Base-by-base conservation (phyloP, 2,797 vertebrate genomes). In the Vultur gryphus region DNA sequence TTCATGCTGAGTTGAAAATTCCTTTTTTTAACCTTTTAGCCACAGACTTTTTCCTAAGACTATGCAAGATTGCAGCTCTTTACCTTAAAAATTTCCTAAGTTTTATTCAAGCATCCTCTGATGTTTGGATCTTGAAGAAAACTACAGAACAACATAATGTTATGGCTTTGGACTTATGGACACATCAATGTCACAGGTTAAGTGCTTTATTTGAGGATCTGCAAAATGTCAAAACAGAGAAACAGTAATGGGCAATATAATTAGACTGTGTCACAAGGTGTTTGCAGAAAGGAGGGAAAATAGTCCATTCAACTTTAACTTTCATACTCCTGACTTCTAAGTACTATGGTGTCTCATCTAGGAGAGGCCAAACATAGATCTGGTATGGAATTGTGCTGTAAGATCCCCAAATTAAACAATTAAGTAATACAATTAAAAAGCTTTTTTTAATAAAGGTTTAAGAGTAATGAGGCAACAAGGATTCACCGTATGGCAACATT, bases 391-490 rank as follows among this genome's bases (percentile, higher is more conserved):
- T 24, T 39, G 24, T 78, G 81, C 46, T 37, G 25, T 25, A 93
- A 90, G 58, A 70, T 54, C 43, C 28, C 11, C 57, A 82, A 91
- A 94, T 80, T 86, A 94, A 89, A 87, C 49, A 93, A 44, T 85
- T 83, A 92, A 93, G 51, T 85, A 80, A 95, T 86, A 89, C 41
- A 97, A 48, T 93, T 88, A 20, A 78, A 95, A 91, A 76, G 33
- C 20, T 61, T 72, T 91, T 90, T 59, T 90, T 65, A 80, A 89
- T 89, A 95, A 93, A 96, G 39, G 7, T 86, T 96, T 94, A 94
- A 96, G 64, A 94, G 81, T 73, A 95, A 95, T 84, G 89, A 88
- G 71, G 57, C 72, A 96, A 95, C 65, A 52, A 93, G 41, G 44
- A 69, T 87, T 93, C 26, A 7, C 59, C 39, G 39, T 91, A 88